Conservation (phyloP, 2,888 invertebrate genomes). For the Buathra laborator region DNA sequence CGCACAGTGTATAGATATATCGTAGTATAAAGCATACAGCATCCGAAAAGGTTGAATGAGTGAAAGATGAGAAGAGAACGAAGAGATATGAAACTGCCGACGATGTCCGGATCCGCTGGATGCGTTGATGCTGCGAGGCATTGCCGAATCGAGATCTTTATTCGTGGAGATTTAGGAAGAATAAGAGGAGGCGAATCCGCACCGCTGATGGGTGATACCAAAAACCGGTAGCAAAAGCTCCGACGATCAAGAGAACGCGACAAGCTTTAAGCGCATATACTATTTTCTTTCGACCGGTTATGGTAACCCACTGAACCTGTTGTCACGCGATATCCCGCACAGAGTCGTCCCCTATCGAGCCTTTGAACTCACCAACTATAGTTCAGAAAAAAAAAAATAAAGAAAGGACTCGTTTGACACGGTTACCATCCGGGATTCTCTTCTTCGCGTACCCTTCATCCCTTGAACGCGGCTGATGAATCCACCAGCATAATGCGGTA, state of each 20-base stretch:
- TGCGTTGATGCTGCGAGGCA: conserved; percentile 35
- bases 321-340: conserved; percentile 77
- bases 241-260: conserved; percentile 39
- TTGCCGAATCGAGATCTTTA: conserved; percentile 57
- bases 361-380: conserved; percentile 26
- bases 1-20: conserved; percentile 56
- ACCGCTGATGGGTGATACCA: conserved; percentile 19
- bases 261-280: conserved; percentile 30
- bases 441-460: conserved; percentile 11
- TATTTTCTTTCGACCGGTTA: conserved; percentile 58
- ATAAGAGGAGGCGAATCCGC: conserved; percentile 42
- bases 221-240: conserved; percentile 67
- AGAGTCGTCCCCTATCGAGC: conserved; percentile 28
- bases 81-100: conserved; percentile 39
- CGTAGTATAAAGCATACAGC: conserved; percentile 21
- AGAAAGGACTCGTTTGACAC: neutral
- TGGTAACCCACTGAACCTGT: conserved; percentile 73
- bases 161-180: conserved; percentile 23
- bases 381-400: neutral
- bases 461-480: neutral
- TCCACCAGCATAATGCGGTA: conserved; percentile 3
- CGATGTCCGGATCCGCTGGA: conserved; percentile 35
- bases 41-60: conserved; percentile 59
- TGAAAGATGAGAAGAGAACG: conserved; percentile 61
- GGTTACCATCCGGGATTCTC: conserved; percentile 2